Evolutionary conservation across 2,113 vertebrate species (phyloP), one percentile per base, ranked within the genome.

Genomic region (Dasyurus viverrinus): DNA sequence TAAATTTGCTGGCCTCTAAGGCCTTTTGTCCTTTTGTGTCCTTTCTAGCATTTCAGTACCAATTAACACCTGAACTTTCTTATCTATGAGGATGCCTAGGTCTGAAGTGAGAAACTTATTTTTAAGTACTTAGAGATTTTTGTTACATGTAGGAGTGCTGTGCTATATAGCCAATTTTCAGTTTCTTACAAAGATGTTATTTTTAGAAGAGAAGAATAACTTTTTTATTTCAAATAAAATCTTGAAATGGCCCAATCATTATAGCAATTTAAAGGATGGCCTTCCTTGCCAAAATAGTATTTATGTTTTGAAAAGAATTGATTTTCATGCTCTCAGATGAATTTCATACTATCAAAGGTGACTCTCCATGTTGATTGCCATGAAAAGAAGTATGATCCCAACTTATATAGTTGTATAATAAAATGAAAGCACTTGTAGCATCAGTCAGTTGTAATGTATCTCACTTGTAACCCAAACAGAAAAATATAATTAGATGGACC

Each of bases 41-140:
- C 68, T 84, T 84, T 19, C n/a, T 84, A 84, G 68, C 42, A 84
- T 84, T 84, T 84, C 68, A 42, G 68, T 22, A 84, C 19, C 68
- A 84, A 84, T 84, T 84, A 84, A 84, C 68, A 84, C 68, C 68
- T 84, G 68, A 84, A 84, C 68, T 84, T 84, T 84, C n/a, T 42
- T n/a, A 84, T 84, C n/a, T 84, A 42, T 84, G n/a, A 84, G 7
- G 16, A 84, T 23, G 2, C 19, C 68, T 42, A 23, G 68, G 68
- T 42, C 19, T 84, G n/a, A 84, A 84, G 68, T 84, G 68, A 84
- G n/a, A 84, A 84, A 84, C 68, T 23, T 42, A 84, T 84, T 84
- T 84, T 84, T 84, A 42, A 84, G n/a, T 42, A 42, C 19, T 84
- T 5, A 84, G n/a, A 84, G n/a, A 84, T 84, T 23, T 84, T 42